Percentiles rank a stretch among this genome's conserved stretches.
Conservation (phyloP, 2,888 invertebrate species). For the Saturnia japonica region DNA sequence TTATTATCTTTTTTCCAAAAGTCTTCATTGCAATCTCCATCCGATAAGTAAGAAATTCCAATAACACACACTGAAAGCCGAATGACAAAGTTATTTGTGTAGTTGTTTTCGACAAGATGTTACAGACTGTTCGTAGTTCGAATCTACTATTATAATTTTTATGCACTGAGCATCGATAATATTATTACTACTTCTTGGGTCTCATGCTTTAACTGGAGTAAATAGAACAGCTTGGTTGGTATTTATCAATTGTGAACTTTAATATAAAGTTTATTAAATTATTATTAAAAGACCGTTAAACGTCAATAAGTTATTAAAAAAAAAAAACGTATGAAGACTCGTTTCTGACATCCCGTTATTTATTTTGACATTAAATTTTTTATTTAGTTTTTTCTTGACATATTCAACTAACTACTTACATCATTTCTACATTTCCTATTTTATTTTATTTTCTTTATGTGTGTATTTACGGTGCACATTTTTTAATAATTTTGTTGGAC, state of each 20-base stretch:
- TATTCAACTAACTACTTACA: too few species aligned
- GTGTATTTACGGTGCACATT: too few species aligned
- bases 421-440: too few species aligned
- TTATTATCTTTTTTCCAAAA: background rate
- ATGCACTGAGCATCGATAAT: background rate
- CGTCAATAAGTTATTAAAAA: background rate
- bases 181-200: background rate
- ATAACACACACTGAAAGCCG: background rate
- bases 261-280: background rate
- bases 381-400: too few species aligned
- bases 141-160: background rate
- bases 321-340: too few species aligned
- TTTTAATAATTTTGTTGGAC: too few species aligned
- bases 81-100: background rate
- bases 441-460: too few species aligned
- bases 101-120: background rate
- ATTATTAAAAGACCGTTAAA: background rate
- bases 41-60: background rate
- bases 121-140: background rate
- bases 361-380: too few species aligned
- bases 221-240: background rate
- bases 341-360: too few species aligned
- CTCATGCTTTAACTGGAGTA: background rate
- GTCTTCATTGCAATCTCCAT: background rate
- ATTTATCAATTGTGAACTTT: background rate